phyloP scores from a whole-genome alignment of 2,797 vertebrate species.

The Graptemys geographica region DNA sequence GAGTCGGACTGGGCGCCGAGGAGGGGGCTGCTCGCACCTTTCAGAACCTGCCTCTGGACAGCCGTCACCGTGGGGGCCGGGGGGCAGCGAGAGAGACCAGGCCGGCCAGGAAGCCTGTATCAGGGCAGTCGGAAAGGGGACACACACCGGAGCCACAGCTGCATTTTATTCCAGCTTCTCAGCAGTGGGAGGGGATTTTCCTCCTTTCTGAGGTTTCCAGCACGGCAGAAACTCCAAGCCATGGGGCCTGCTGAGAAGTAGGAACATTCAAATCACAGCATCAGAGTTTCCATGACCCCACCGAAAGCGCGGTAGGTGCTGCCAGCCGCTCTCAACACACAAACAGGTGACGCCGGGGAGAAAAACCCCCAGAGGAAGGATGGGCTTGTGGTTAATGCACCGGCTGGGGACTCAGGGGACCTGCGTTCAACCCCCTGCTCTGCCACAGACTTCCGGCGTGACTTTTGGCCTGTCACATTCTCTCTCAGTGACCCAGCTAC shows the following conservation, averaged over 20 bases:
- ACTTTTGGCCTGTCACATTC: not conserved
- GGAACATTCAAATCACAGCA: constrained; percentile 23
- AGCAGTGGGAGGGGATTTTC: constrained; percentile 43
- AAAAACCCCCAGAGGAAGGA: constrained; percentile 48
- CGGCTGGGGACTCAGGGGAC: not conserved
- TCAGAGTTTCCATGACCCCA: constrained; percentile 45
- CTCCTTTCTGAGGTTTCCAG: accelerated
- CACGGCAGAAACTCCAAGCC: constrained; percentile 7
- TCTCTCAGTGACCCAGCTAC: too few relatives aligned
- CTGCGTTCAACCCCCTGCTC: not conserved
- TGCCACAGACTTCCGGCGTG: not conserved
- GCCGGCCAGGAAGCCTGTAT: not conserved
- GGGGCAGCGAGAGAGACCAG: not conserved
- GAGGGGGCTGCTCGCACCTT: not conserved
- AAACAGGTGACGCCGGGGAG: not conserved
- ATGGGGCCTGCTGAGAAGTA: not conserved
- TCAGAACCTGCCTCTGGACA: not conserved
- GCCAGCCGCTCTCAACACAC: accelerated
- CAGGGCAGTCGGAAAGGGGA: not conserved
- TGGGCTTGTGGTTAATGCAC: accelerated
- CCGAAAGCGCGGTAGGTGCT: not conserved
- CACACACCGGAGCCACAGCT: not conserved
- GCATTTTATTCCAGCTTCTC: not conserved
- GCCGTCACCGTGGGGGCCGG: too few relatives aligned
- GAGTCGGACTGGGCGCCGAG: not conserved